Conservation (phyloP, 2,888 invertebrate genomes). For the Polymixis flavicincta region DNA sequence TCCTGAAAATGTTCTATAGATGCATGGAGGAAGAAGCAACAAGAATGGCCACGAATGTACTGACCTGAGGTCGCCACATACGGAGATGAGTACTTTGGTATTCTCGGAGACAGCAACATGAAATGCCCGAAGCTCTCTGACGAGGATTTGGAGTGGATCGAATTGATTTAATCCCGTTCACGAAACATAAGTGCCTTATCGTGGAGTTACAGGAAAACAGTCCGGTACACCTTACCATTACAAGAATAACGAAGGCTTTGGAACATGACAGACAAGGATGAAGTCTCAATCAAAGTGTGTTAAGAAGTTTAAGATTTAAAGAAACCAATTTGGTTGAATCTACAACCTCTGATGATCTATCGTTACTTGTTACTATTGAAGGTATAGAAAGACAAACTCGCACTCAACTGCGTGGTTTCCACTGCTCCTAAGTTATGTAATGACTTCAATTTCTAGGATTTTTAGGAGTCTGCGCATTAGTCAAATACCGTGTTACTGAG, state of each 20-base stretch:
- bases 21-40: too few relatives aligned
- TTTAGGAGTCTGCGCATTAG: not conserved
- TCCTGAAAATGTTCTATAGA: too few relatives aligned
- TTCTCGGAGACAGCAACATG: not conserved
- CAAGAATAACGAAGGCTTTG: not conserved
- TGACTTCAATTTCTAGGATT: not conserved
- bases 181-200: not conserved
- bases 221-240: conserved; percentile 1
- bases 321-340: not conserved
- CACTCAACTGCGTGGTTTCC: not conserved
- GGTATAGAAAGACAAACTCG: not conserved
- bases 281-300: not conserved
- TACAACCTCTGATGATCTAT: not conserved
- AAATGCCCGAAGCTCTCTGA: not conserved
- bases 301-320: not conserved
- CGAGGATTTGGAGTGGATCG: not conserved
- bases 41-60: not conserved
- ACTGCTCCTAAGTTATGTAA: not conserved
- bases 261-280: not conserved
- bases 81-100: not conserved
- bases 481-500: not conserved
- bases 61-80: not conserved
- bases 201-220: conserved; percentile 7
- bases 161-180: conserved; percentile 2
- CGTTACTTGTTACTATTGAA: not conserved